These are phyloP conservation scores for Apodemia zela DNA, from an alignment of 2,888 invertebrate species.

Conservation along the genomic window DNA sequence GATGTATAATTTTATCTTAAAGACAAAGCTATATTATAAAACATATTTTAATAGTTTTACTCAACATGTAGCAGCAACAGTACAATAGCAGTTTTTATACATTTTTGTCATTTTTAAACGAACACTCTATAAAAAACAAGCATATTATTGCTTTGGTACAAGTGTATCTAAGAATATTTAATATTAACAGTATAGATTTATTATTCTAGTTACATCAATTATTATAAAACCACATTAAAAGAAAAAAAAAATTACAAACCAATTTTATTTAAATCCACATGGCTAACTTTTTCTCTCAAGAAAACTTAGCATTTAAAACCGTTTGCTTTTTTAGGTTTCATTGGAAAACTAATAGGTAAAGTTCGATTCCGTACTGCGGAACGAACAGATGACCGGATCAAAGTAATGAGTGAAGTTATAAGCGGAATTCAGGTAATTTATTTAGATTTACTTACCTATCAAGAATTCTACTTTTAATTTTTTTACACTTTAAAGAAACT, in stretches of 20 bases:
- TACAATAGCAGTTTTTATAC: no score
- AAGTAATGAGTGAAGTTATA: constrained; percentile 96
- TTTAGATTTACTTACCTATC: background rate
- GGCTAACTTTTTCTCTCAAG: background rate
- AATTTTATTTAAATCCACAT: background rate
- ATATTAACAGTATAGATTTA: no score
- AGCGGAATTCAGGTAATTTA: constrained; percentile 90
- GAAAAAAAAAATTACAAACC: no score
- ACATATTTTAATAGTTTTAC: no score
- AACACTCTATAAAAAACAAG: no score
- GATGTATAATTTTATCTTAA: no score
- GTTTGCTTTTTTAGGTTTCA: constrained; percentile 59
- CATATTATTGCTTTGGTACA: no score
- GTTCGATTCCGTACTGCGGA: constrained; percentile 88
- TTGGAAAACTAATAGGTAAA: constrained; percentile 76
- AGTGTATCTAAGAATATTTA: no score
- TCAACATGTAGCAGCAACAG: no score
- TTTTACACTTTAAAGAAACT: background rate
- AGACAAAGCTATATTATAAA: no score
- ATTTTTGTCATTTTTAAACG: no score
- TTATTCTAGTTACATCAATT: background rate
- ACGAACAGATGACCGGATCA: constrained; percentile 92
- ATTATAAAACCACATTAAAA: no score
- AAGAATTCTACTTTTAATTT: background rate
- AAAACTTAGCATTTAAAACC: background rate